These are phyloP conservation scores for Branchipolynoe longqiensis DNA, from an alignment of 2,888 invertebrate genomes.

Conservation along the genomic window DNA sequence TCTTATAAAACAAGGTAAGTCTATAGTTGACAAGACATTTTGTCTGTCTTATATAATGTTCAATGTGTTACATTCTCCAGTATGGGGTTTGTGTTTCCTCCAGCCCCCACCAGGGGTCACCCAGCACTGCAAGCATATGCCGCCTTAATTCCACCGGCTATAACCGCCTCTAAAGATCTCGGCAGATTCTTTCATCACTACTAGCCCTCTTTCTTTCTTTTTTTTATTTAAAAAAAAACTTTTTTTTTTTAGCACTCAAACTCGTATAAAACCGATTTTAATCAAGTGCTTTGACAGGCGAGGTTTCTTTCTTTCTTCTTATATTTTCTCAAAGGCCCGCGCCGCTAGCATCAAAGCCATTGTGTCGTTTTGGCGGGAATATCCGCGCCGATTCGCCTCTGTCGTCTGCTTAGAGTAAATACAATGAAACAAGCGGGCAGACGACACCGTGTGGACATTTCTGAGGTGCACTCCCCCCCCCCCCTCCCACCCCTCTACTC, in stretches of 20 bases:
- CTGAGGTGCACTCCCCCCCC: too few relatives aligned
- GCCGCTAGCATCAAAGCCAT: conserved; percentile 43
- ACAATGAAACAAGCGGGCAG: conserved; percentile 25
- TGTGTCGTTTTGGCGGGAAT: conserved; percentile 43
- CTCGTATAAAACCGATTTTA: conserved; percentile 57
- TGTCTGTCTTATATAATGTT: too few relatives aligned
- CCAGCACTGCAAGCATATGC: too few relatives aligned
- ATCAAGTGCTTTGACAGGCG: conserved; percentile 55
- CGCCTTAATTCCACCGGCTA: background rate
- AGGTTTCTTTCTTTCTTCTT: too few relatives aligned
- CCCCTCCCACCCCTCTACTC: too few relatives aligned
- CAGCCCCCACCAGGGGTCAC: too few relatives aligned
- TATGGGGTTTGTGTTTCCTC: conserved; percentile 6
- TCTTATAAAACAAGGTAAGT: too few relatives aligned
- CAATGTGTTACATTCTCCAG: background rate
- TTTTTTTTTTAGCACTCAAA: conserved; percentile 53
- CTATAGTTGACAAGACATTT: too few relatives aligned
- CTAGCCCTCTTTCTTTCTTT: background rate
- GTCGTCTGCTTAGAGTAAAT: conserved; percentile 22
- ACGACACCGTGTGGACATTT: too few relatives aligned
- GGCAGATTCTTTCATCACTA: conserved; percentile 19
- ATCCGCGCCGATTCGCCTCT: conserved; percentile 22
- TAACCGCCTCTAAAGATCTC: conserved; percentile 39
- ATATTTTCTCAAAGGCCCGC: conserved; percentile 49
- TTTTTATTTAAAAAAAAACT: too few relatives aligned